Evolutionary conservation across 1,140 invertebrate species (phyloP).

Genomic region (Arctopsyche grandis): DNA sequence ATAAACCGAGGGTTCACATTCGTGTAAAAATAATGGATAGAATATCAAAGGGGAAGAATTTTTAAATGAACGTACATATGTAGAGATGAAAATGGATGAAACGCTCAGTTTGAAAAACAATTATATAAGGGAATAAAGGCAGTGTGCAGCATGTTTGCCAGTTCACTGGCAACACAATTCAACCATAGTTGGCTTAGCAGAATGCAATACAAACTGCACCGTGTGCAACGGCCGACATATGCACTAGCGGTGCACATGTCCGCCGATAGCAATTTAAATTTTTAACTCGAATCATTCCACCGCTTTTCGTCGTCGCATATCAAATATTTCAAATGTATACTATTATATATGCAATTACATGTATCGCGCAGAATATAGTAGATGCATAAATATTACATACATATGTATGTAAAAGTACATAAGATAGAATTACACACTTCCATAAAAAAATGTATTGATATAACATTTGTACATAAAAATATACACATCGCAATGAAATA

Average conservation of each 20-base stretch:
- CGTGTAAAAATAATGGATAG: no score
- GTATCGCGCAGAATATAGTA: neutral
- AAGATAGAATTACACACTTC: neutral
- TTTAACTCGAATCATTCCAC: conserved; percentile 13
- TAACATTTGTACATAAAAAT: neutral
- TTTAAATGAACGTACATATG: neutral
- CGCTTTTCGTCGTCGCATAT: neutral
- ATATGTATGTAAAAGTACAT: neutral
- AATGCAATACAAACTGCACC: conserved; percentile 8
- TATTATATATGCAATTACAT: neutral
- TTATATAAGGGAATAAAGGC: conserved; percentile 23
- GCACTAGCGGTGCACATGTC: neutral
- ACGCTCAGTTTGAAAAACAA: conserved; percentile 26
- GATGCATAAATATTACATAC: neutral
- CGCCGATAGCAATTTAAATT: conserved; percentile 20
- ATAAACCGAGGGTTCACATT: no score
- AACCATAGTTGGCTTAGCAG: conserved; percentile 27
- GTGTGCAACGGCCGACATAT: neutral
- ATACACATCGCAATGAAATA: neutral
- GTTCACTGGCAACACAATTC: conserved; percentile 27
- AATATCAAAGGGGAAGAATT: no score
- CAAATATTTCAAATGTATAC: neutral
- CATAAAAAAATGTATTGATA: neutral
- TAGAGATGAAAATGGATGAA: conserved; percentile 6
- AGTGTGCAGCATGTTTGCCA: conserved; percentile 22